These are phyloP conservation scores for Drosophila birchii DNA, from an alignment of 2,888 invertebrate species.

Conservation along the genomic window DNA sequence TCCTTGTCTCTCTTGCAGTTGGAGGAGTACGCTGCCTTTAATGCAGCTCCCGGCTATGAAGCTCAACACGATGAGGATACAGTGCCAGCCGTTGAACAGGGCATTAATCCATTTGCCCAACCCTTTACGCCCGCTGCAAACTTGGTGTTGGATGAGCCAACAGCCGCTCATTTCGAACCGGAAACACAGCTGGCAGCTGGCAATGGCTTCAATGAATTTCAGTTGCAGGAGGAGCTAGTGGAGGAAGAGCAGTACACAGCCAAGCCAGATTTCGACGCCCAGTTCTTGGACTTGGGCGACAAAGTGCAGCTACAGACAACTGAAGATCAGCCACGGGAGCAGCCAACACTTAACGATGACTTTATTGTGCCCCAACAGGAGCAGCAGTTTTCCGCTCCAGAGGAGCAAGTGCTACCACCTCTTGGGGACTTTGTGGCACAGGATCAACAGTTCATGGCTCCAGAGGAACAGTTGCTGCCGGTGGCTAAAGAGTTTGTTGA, in stretches of 20 bases:
- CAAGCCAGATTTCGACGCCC: not conserved
- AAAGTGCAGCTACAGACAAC: not conserved
- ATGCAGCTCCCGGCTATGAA: conserved; percentile 65
- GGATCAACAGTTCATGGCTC: conserved; percentile 13
- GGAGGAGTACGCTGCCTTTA: conserved; percentile 72
- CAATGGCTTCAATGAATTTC: conserved; percentile 49
- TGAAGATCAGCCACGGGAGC: not conserved
- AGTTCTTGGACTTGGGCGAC: conserved; percentile 3
- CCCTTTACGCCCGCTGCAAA: conserved; percentile 22
- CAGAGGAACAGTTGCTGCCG: conserved; percentile 3
- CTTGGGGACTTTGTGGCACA: not conserved
- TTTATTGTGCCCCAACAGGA: conserved; percentile 10
- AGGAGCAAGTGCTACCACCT: not conserved
- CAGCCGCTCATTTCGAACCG: conserved; percentile 15
- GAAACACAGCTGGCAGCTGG: conserved; percentile 39
- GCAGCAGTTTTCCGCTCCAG: conserved; percentile 7
- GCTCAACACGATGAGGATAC: conserved; percentile 37
- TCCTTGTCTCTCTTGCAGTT: conserved; percentile 51
- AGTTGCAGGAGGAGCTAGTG: conserved; percentile 48
- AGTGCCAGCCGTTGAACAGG: conserved; percentile 1
- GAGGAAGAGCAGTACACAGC: conserved; percentile 47
- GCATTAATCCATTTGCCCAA: conserved; percentile 57
- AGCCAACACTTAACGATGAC: conserved; percentile 4
- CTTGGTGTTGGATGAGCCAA: conserved; percentile 10
- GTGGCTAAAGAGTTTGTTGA: conserved; percentile 1